Percentiles rank a stretch among this genome's conserved stretches.
These are phyloP conservation scores for Thumatha senex DNA, from an alignment of 2,888 invertebrate species.

Conservation along the genomic window DNA sequence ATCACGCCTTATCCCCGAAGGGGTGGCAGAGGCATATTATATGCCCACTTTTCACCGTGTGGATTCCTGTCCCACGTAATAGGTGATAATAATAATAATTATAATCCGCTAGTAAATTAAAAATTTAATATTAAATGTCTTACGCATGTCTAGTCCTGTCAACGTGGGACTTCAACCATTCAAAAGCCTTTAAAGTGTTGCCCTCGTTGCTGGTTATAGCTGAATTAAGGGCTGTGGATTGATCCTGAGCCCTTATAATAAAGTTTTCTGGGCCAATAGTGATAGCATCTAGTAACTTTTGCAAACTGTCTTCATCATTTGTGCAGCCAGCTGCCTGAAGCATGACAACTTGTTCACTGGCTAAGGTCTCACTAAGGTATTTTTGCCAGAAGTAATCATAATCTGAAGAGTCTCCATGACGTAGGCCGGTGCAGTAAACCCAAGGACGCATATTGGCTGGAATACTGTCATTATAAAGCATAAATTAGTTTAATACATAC, in stretches of 20 bases:
- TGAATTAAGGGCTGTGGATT: slow-evolving; percentile 63
- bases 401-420: slow-evolving; percentile 83
- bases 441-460: slow-evolving; percentile 83
- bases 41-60: no score
- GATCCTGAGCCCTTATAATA: slow-evolving; percentile 69
- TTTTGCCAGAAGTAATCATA: slow-evolving; percentile 87
- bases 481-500: neutral
- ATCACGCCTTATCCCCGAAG: no score
- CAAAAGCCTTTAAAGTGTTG: slow-evolving; percentile 81
- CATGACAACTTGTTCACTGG: slow-evolving; percentile 87
- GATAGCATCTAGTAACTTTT: slow-evolving; percentile 53
- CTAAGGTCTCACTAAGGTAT: slow-evolving; percentile 83
- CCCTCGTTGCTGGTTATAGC: slow-evolving; percentile 81
- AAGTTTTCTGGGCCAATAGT: slow-evolving; percentile 41
- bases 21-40: no score
- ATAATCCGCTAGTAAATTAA: no score
- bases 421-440: slow-evolving; percentile 90
- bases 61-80: no score
- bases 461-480: slow-evolving; percentile 41
- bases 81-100: no score
- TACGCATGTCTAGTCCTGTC: slow-evolving; percentile 26
- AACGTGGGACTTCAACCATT: slow-evolving; percentile 72
- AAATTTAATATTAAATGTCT: slow-evolving; percentile 2
- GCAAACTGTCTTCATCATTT: slow-evolving; percentile 62
- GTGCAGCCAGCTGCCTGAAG: slow-evolving; percentile 88